Conservation (phyloP, 2,797 vertebrate genomes). For the Smutsia temminckii region DNA sequence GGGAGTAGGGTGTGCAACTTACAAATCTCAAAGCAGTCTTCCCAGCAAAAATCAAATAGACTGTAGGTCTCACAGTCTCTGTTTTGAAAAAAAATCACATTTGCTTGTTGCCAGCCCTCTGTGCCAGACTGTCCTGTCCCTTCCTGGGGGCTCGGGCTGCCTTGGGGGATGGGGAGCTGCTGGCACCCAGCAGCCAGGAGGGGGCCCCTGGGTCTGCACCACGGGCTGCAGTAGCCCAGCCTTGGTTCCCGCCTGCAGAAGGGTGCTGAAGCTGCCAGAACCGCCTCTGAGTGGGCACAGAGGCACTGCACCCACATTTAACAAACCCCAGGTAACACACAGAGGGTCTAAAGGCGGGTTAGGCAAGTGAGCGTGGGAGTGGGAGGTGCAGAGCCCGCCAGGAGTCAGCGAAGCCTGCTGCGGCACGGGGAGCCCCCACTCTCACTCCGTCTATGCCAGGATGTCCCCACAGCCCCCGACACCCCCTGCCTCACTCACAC, state of each 20-base stretch:
- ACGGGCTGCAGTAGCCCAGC: background rate
- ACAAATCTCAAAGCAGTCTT: background rate
- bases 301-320: background rate
- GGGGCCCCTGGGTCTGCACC: background rate
- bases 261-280: background rate
- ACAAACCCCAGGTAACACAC: background rate
- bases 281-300: constrained; percentile 41
- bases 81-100: background rate
- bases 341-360: background rate
- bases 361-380: background rate
- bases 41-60: background rate
- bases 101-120: background rate
- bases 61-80: background rate
- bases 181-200: background rate
- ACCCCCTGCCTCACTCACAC: background rate
- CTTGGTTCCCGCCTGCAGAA: background rate
- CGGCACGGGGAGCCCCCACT: background rate
- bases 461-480: background rate
- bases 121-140: background rate
- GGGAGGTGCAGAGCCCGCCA: background rate
- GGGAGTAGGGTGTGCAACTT: background rate
- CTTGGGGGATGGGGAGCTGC: background rate
- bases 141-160: background rate
- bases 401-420: background rate
- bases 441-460: background rate